Conservation (phyloP, 2,113 vertebrate species). For the Elgaria multicarinata region DNA sequence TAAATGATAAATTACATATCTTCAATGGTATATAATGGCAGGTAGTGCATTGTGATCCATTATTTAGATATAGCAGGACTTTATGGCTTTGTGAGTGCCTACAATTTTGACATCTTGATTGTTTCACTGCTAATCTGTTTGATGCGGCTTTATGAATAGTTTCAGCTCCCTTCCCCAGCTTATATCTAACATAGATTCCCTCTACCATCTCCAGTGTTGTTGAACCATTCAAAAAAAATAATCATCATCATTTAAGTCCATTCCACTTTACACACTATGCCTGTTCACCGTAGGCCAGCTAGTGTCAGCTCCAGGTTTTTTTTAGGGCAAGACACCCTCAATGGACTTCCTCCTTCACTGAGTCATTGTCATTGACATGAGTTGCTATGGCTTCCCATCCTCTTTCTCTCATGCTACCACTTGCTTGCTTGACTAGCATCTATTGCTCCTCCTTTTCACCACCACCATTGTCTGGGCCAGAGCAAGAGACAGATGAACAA, state of each 20-base stretch:
- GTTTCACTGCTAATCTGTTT: slow-evolving; percentile 37
- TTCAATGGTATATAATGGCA: slow-evolving; percentile 59
- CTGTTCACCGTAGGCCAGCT: accelerated
- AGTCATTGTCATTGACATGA: too few species aligned
- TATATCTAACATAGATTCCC: slow-evolving; percentile 1
- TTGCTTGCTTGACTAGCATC: too few species aligned
- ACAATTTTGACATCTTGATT: slow-evolving; percentile 36
- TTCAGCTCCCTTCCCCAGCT: slow-evolving; percentile 31
- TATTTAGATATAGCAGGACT: slow-evolving; percentile 43
- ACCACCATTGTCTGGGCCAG: too few species aligned
- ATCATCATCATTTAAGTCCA: slow-evolving; percentile 32
- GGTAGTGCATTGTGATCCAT: slow-evolving; percentile 36
- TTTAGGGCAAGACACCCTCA: too few species aligned
- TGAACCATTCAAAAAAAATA: slow-evolving; percentile 27
- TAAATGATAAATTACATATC: slow-evolving; percentile 57
- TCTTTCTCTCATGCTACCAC: too few species aligned
- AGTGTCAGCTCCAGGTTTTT: too few species aligned
- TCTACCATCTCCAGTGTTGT: background rate
- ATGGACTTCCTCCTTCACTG: too few species aligned
- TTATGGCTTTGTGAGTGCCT: slow-evolving; percentile 48
- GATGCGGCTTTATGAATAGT: slow-evolving; percentile 41
- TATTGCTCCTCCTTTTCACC: too few species aligned
- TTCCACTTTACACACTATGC: slow-evolving; percentile 25
- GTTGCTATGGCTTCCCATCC: too few species aligned
- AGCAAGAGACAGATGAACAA: too few species aligned